phyloP scores from a whole-genome alignment of 2,888 invertebrate species.

The Crocallis elinguaria region DNA sequence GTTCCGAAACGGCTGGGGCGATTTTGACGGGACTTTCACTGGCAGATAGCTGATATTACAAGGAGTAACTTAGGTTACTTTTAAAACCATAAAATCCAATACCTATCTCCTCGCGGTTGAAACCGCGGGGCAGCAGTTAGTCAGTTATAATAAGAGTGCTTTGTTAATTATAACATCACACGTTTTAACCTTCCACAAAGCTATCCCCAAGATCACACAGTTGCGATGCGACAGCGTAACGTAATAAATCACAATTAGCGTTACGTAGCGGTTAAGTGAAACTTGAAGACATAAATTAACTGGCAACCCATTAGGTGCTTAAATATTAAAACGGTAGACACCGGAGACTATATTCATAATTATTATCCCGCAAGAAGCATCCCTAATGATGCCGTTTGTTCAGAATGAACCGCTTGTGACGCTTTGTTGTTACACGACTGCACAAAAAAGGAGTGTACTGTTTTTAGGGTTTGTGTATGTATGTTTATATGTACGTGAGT shows the following conservation, averaged over 20 bases:
- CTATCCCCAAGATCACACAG: slow-evolving; percentile 5
- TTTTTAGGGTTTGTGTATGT: no score
- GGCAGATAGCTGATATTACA: no score
- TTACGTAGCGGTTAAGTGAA: slow-evolving; percentile 42
- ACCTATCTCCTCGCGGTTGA: no score
- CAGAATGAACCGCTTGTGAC: slow-evolving; percentile 7
- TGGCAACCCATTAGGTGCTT: slow-evolving; percentile 50
- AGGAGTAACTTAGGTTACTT: no score
- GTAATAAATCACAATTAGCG: slow-evolving; percentile 54
- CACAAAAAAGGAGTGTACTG: no score
- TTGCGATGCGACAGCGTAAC: slow-evolving; percentile 29
- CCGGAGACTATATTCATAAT: slow-evolving; percentile 42
- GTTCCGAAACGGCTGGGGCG: no score
- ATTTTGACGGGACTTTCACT: no score
- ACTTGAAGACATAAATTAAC: slow-evolving; percentile 60
- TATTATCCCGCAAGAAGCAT: slow-evolving; percentile 27
- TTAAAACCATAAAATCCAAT: no score
- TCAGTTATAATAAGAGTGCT: no score
- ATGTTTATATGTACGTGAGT: no score
- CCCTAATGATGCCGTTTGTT: slow-evolving; percentile 30
- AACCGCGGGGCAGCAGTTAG: no score
- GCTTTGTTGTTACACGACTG: slow-evolving; percentile 24
- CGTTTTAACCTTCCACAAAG: neutral
- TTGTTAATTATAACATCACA: neutral
- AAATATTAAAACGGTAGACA: slow-evolving; percentile 55